phyloP scores from a whole-genome alignment of 2,113 vertebrate genomes.

The Psilopogon haemacephalus region DNA sequence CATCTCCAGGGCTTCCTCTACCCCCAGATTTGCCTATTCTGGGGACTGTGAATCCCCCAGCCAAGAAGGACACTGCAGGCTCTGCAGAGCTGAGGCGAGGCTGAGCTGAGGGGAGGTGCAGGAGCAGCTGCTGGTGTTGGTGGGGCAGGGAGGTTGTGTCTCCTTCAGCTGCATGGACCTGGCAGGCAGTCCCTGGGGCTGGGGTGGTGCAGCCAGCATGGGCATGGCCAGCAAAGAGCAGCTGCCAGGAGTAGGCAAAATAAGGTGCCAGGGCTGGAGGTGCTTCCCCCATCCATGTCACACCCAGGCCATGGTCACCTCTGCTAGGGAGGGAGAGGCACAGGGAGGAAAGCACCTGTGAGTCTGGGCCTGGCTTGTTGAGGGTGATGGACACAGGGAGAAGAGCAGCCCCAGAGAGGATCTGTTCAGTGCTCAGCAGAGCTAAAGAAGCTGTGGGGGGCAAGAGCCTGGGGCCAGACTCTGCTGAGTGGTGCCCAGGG shows the following conservation, averaged over 20 bases:
- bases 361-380: neutral
- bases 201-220: no score
- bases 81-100: neutral
- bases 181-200: no score
- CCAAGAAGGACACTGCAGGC: neutral
- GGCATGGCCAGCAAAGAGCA: conserved; percentile 9
- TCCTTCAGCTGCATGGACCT: neutral
- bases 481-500: no score
- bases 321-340: accelerated
- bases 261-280: neutral
- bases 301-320: neutral
- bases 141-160: neutral
- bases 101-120: accelerated
- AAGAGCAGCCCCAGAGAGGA: no score
- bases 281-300: neutral
- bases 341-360: accelerated
- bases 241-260: conserved; percentile 38
- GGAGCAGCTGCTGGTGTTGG: neutral
- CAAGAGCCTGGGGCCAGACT: no score
- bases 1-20: neutral
- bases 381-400: neutral
- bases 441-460: no score
- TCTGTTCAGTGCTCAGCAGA: no score
- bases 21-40: neutral
- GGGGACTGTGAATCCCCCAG: neutral